These are phyloP conservation scores for Apamea sordens DNA, from an alignment of 2,888 invertebrate species.

Conservation along the genomic window DNA sequence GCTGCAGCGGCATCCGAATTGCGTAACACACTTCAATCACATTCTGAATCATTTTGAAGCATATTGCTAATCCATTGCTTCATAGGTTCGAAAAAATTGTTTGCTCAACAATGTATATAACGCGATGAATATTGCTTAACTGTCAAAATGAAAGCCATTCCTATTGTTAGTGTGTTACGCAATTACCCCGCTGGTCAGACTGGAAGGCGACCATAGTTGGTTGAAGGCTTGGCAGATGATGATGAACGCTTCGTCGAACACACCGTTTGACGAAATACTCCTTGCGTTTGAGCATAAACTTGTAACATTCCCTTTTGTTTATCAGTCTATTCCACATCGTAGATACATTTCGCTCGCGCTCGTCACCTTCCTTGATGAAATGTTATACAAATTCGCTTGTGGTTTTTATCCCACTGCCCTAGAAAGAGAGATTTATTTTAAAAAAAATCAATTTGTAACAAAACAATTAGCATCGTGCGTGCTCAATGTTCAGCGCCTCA, in stretches of 20 bases:
- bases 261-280: background rate
- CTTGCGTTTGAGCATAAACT: background rate
- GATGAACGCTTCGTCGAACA: background rate
- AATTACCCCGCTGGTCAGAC: no score
- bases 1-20: background rate
- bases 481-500: background rate
- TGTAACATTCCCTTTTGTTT: background rate
- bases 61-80: no score
- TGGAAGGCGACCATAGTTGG: no score
- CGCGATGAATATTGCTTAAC: no score
- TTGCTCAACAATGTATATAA: no score
- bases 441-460: background rate
- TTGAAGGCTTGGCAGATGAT: no score
- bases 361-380: background rate
- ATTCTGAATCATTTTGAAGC: no score
- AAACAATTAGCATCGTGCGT: background rate
- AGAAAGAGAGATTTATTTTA: background rate
- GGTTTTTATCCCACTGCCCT: background rate
- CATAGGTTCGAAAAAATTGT: no score
- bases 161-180: no score
- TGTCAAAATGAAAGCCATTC: no score
- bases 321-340: background rate
- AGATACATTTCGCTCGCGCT: background rate
- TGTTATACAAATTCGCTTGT: background rate
- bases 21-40: no score